Evolutionary conservation across 2,888 invertebrate species (phyloP).

Genomic region (Clepsis dumicolana): DNA sequence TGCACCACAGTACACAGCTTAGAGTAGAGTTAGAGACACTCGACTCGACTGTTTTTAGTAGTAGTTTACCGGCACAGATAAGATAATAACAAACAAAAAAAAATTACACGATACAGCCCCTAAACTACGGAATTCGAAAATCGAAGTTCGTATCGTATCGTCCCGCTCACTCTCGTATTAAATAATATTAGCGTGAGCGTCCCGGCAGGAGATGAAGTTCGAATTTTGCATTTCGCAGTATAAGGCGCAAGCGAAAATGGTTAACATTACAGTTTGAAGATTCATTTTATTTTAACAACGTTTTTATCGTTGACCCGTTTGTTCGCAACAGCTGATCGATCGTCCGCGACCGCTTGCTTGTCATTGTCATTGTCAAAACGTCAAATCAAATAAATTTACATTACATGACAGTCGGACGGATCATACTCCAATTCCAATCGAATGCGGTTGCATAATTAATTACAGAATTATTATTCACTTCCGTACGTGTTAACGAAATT

Average conservation of each 20-base stretch:
- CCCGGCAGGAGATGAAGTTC: too few species aligned
- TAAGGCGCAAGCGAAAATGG: too few species aligned
- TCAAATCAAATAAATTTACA: slow-evolving; percentile 6
- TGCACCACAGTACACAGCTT: too few species aligned
- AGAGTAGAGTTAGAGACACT: too few species aligned
- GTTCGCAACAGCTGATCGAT: slow-evolving; percentile 29
- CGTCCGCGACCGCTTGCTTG: neutral
- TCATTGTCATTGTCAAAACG: neutral
- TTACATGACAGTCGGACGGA: neutral
- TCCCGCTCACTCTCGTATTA: too few species aligned
- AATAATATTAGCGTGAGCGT: too few species aligned
- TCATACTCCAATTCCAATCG: neutral
- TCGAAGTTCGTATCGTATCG: neutral
- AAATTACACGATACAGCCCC: too few species aligned
- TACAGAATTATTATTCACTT: neutral
- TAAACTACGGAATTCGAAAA: neutral
- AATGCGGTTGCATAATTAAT: slow-evolving; percentile 30
- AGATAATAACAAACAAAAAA: too few species aligned
- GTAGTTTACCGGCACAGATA: slow-evolving; percentile 25
- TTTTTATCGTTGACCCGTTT: slow-evolving; percentile 15
- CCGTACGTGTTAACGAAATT: neutral
- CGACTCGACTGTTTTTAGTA: too few species aligned
- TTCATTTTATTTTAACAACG: neutral
- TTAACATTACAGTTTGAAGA: too few species aligned
- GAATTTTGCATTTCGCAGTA: neutral